These are phyloP conservation scores for Tiphia femorata DNA, from an alignment of 2,888 invertebrate species.

Conservation along the genomic window DNA sequence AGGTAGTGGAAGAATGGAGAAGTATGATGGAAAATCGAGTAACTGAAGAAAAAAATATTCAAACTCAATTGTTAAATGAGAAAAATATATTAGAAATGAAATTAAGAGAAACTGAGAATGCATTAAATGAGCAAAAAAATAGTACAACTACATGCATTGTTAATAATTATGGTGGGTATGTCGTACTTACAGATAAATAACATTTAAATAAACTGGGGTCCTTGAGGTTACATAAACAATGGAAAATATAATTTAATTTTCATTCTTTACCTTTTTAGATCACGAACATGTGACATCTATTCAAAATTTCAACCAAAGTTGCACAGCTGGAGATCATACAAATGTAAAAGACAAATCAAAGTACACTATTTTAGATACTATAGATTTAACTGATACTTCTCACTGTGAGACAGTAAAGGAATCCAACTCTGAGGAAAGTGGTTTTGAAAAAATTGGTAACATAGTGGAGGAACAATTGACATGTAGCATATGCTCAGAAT, in stretches of 20 bases:
- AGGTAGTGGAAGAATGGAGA: constrained; percentile 66
- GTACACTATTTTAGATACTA: constrained; percentile 70
- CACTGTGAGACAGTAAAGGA: constrained; percentile 3
- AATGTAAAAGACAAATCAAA: constrained; percentile 22
- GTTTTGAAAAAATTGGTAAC: constrained; percentile 69
- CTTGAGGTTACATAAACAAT: not conserved
- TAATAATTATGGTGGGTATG: no score
- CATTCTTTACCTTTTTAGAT: constrained; percentile 9
- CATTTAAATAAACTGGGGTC: not conserved
- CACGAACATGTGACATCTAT: constrained; percentile 14
- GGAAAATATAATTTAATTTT: not conserved
- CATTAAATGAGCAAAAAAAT: constrained; percentile 68
- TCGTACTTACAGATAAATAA: no score
- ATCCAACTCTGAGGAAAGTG: constrained; percentile 9
- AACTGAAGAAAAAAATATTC: constrained; percentile 68
- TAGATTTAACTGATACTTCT: constrained; percentile 68
- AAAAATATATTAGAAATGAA: constrained; percentile 63
- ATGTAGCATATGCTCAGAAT: constrained; percentile 82
- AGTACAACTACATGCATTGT: not conserved
- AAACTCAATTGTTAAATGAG: constrained; percentile 60
- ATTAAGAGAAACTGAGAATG: constrained; percentile 64
- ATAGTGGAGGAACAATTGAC: constrained; percentile 80
- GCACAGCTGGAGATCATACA: constrained; percentile 38
- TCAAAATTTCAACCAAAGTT: constrained; percentile 21
- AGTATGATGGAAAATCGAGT: constrained; percentile 68